phyloP scores from a whole-genome alignment of 1,140 invertebrate species.

The Drosophila pectinifera region DNA sequence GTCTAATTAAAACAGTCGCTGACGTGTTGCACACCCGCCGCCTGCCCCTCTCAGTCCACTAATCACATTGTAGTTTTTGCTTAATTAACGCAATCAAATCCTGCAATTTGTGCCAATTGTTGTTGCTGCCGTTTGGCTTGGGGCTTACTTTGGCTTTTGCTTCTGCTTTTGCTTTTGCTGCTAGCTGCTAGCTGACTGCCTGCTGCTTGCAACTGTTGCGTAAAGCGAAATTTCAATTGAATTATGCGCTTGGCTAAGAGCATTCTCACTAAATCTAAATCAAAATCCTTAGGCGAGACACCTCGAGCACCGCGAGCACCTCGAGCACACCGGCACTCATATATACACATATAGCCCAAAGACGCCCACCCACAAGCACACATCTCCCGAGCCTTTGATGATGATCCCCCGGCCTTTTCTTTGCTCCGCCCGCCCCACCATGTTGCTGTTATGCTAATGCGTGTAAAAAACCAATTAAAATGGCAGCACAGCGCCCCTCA shows the following conservation, averaged over 20 bases:
- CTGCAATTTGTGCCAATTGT: slow-evolving; percentile 70
- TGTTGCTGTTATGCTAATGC: slow-evolving; percentile 70
- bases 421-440: slow-evolving; percentile 3
- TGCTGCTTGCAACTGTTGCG: slow-evolving; percentile 47
- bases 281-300: slow-evolving; percentile 37
- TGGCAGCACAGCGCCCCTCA: slow-evolving; percentile 51
- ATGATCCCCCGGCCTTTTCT: slow-evolving; percentile 19
- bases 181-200: background rate
- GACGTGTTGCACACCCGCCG: slow-evolving; percentile 34
- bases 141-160: slow-evolving; percentile 11
- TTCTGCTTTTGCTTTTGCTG: background rate
- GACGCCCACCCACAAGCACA: slow-evolving; percentile 33
- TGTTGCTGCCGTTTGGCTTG: slow-evolving; percentile 40
- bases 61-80: slow-evolving; percentile 63
- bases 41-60: slow-evolving; percentile 23
- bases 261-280: slow-evolving; percentile 78
- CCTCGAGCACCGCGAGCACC: slow-evolving; percentile 3
- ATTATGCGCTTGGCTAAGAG: slow-evolving; percentile 78
- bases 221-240: slow-evolving; percentile 74
- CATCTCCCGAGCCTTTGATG: slow-evolving; percentile 28
- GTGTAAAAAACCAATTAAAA: slow-evolving; percentile 79
- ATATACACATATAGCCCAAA: background rate
- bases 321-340: too few relatives aligned
- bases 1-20: slow-evolving; percentile 74
- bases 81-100: slow-evolving; percentile 79